Percentiles rank a stretch among this genome's conserved stretches.
Evolutionary conservation across 2,888 invertebrate species (phyloP).

Genomic region (Spodoptera picta): DNA sequence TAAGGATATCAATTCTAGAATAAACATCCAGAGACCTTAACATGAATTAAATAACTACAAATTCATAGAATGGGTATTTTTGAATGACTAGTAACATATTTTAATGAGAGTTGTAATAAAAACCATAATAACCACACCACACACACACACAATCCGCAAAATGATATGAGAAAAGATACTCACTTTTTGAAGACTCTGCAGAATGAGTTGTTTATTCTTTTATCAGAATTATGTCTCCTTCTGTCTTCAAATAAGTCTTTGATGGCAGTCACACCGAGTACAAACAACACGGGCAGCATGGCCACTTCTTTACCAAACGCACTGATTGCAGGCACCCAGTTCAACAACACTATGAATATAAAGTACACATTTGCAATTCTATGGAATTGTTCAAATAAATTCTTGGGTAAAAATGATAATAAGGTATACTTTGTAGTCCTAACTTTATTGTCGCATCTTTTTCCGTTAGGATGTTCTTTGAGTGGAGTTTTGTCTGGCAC

Average conservation of each 20-base stretch:
- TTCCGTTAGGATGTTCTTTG: conserved; percentile 95
- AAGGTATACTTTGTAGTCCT: conserved; percentile 98
- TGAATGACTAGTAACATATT: no score
- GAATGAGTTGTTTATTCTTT: conserved; percentile 97
- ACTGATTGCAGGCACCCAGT: conserved; percentile 98
- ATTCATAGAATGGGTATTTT: no score
- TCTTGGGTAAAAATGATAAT: conserved; percentile 97
- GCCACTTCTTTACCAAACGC: conserved; percentile 98
- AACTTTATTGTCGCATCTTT: conserved; percentile 94
- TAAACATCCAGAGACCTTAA: no score
- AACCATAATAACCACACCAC: no score
- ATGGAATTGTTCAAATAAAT: conserved; percentile 98
- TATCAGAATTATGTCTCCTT: conserved; percentile 96
- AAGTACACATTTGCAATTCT: conserved; percentile 99
- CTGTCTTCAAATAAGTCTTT: conserved; percentile 98
- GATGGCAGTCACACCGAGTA: conserved; percentile 97
- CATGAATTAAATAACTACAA: no score
- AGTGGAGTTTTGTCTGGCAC: conserved; percentile 94
- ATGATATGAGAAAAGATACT: conserved; percentile 58
- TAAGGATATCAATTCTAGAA: no score
- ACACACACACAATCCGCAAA: no score
- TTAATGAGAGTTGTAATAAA: no score
- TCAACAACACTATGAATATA: conserved; percentile 97
- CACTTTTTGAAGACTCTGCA: conserved; percentile 97
- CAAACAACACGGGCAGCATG: conserved; percentile 98